Percentiles rank a stretch among this genome's conserved stretches.
Evolutionary conservation across 2,797 vertebrate species (phyloP).

Genomic region (Lemur catta): DNA sequence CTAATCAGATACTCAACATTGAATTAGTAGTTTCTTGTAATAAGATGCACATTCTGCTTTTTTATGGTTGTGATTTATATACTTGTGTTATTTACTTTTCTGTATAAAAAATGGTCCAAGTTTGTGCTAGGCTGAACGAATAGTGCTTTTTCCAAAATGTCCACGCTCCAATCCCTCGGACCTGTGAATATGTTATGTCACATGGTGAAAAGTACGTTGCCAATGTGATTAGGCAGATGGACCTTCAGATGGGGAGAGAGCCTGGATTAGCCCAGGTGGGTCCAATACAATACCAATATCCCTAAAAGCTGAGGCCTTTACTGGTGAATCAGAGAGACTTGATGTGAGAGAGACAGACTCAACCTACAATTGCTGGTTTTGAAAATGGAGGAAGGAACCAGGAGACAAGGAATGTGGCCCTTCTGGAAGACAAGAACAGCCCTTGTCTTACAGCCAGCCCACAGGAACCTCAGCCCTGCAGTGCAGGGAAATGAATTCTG

Average conservation of each 20-base stretch:
- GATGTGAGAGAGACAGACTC: not conserved
- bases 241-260: not conserved
- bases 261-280: not conserved
- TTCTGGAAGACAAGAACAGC: not conserved
- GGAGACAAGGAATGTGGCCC: not conserved
- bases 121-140: not conserved
- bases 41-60: not conserved
- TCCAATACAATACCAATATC: not conserved
- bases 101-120: not conserved
- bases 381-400: not conserved
- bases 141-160: not conserved
- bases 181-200: not conserved
- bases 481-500: not conserved
- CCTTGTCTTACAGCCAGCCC: not conserved
- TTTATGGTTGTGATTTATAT: not conserved
- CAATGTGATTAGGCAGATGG: not conserved
- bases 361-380: not conserved
- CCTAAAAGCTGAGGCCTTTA: not conserved
- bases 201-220: not conserved
- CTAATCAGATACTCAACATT: not conserved
- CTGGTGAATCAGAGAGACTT: not conserved
- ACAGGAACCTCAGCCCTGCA: not conserved
- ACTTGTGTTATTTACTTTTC: not conserved
- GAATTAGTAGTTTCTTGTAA: not conserved
- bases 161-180: not conserved